These are phyloP conservation scores for Eueides isabella DNA, from an alignment of 1,140 invertebrate species.

Conservation along the genomic window DNA sequence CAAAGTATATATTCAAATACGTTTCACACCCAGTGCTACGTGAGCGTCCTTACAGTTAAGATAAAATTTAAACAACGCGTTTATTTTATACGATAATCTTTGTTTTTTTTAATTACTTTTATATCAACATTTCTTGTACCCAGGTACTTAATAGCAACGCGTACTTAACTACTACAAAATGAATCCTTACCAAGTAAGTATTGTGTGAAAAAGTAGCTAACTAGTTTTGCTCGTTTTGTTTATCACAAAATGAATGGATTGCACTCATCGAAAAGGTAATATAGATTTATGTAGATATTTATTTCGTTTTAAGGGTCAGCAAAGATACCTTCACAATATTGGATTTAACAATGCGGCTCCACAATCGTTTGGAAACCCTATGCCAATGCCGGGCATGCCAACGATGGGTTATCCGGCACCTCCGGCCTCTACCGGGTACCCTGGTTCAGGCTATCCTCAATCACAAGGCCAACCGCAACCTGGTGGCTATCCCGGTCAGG, in stretches of 20 bases:
- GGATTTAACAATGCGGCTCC: conserved; percentile 78
- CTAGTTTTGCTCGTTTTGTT: conserved; percentile 40
- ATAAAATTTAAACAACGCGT: not conserved
- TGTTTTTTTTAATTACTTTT: not conserved
- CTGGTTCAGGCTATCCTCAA: conserved; percentile 42
- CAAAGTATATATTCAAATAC: not conserved
- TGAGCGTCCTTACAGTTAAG: not conserved
- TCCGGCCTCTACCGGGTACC: conserved; percentile 53
- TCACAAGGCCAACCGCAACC: conserved; percentile 45
- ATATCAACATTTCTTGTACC: not conserved
- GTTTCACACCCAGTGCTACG: not conserved
- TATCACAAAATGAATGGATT: conserved; percentile 48
- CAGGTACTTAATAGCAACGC: conserved; percentile 17
- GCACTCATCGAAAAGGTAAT: conserved; percentile 7
- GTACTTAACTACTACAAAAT: conserved; percentile 48
- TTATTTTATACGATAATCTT: not conserved
- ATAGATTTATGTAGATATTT: conserved; percentile 42
- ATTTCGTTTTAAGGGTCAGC: conserved; percentile 79
- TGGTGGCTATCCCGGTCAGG: conserved; percentile 44
- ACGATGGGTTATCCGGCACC: conserved; percentile 68
- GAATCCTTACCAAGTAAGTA: conserved; percentile 80
- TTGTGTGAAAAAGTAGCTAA: conserved; percentile 32
- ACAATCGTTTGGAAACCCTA: conserved; percentile 79
- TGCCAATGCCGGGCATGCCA: conserved; percentile 75
- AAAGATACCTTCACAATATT: conserved; percentile 78